phyloP scores from a whole-genome alignment of 2,113 vertebrate species.

The Naja naja region DNA sequence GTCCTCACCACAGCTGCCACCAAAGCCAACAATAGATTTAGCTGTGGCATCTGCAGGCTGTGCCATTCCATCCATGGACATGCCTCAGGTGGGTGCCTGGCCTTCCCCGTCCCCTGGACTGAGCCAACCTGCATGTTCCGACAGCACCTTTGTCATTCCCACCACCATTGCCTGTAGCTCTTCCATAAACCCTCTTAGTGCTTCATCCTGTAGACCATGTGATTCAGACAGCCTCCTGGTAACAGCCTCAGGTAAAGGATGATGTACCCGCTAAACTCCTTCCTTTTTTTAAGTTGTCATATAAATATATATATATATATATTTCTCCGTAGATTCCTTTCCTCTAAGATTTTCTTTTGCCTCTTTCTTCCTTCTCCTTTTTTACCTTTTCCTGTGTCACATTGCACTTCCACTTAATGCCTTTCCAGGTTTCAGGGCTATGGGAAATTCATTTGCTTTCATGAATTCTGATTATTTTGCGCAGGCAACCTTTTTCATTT shows the following conservation, averaged over 20 bases:
- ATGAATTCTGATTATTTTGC: slow-evolving; percentile 31
- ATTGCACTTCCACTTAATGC: neutral
- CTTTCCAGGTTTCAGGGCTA: slow-evolving; percentile 55
- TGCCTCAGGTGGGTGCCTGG: slow-evolving; percentile 98
- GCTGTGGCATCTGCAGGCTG: slow-evolving; percentile 80
- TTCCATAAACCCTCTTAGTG: slow-evolving; percentile 90
- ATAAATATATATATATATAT: neutral
- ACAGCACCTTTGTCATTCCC: slow-evolving; percentile 85
- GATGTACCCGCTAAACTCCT: slow-evolving; percentile 67
- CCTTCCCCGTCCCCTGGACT: slow-evolving; percentile 77
- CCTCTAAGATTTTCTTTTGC: neutral
- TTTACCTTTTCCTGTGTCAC: slow-evolving; percentile 23
- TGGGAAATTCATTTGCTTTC: slow-evolving; percentile 64
- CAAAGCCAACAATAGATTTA: slow-evolving; percentile 97
- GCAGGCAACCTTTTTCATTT: slow-evolving; percentile 1
- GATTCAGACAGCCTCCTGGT: slow-evolving; percentile 95
- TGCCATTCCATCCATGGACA: slow-evolving; percentile 91
- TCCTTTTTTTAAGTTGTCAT: slow-evolving; percentile 40
- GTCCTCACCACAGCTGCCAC: slow-evolving; percentile 94
- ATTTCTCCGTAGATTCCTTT: slow-evolving; percentile 11
- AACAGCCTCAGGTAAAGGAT: slow-evolving; percentile 99
- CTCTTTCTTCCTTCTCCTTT: slow-evolving; percentile 4
- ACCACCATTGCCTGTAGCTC: slow-evolving; percentile 87
- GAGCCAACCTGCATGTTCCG: slow-evolving; percentile 90
- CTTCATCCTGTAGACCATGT: slow-evolving; percentile 89